Base-by-base conservation (phyloP, 2,888 invertebrate species). In the Pheosia gnoma region DNA sequence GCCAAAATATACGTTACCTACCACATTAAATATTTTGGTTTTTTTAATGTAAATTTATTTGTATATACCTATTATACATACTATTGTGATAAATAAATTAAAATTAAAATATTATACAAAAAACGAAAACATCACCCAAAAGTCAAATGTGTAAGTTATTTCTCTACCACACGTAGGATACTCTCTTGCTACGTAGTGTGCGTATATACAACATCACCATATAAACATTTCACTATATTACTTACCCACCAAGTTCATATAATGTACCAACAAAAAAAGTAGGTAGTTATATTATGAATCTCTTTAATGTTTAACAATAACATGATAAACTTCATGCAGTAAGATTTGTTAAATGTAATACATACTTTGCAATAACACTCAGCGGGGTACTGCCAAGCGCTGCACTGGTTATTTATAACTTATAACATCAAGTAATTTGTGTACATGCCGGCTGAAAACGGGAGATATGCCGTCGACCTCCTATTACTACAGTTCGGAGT, bases 301-400 rank as follows among this genome's bases (percentile, higher is more conserved):
- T 9, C 7, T 51, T 51, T 51, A 13, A 13, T 25, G 51, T 51
- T 51, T 51, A 51, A 51, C n/a, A 47, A 47, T 47, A 47, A 47
- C 47, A 56, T 41, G 56, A 56, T 25, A 56, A 56, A 56, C 56
- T 56, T 41, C 41, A 56, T 56, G 56, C 56, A 41, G 25, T 56
- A 41, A 39, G 41, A 41, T 39, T 41, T 56, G 41, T 13, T 13
- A 56, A 37, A 56, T 56, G 41, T 56, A 13, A 25, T 56, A 56
- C n/a, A 41, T 56, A 56, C 56, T 41, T 13, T n/a, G 39, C 11
- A 41, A 56, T 56, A 53, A 53, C 53, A 41, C 56, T 41, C 56
- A 39, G 56, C 56, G 56, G 39, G 56, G 25, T 41, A 56, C 25
- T 56, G 41, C 13, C n/a, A 38, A 38, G 54, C 38, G 10, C 3